Evolutionary conservation across 2,888 invertebrate species (phyloP), one percentile per base, ranked within the genome.

Genomic region (Campaea margaritaria): DNA sequence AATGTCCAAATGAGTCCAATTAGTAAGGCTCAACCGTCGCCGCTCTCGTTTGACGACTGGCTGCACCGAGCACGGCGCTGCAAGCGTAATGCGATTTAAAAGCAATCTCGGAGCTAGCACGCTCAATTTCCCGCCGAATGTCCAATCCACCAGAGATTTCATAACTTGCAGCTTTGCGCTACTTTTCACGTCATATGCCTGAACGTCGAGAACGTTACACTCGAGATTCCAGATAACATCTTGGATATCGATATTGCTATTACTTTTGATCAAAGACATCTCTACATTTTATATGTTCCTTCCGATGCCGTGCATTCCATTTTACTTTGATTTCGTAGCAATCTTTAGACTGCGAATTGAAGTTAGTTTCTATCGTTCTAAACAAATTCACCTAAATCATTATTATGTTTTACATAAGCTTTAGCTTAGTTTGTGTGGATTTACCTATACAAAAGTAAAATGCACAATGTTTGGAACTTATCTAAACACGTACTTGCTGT

Each of bases 81-180:
- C 83, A 80, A 76, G 49, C 51, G 72, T 87, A 89, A 90, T 79
- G 75, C 76, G 83, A 89, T 91, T 89, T 89, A 88, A 89, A 89
- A 87, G 84, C 90, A 89, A 91, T 91, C 87, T 87, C 85, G 76
- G 53, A 74, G 74, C 70, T 69, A 74, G 79, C 78, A 75, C 83
- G 86, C 83, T 83, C 85, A 87, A 89, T 89, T 90, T 90, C 89
- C 89, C 81, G 70, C 70, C 72, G 75, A 72, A 86, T 82, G 79
- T 78, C 77, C 72, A 73, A 76, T 77, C 75, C 79, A 78, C 71
- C 63, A 64, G 63, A 69, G 65, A 67, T 72, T 70, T 69, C 67
- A 65, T 68, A 67, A 64, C 56, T 57, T 58, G 45, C 64, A 57
- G 51, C 54, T 60, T 54, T 65, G 47, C 63, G 55, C 50, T 57